Conservation (phyloP, 2,888 invertebrate genomes). For the Agriotes lineatus region DNA sequence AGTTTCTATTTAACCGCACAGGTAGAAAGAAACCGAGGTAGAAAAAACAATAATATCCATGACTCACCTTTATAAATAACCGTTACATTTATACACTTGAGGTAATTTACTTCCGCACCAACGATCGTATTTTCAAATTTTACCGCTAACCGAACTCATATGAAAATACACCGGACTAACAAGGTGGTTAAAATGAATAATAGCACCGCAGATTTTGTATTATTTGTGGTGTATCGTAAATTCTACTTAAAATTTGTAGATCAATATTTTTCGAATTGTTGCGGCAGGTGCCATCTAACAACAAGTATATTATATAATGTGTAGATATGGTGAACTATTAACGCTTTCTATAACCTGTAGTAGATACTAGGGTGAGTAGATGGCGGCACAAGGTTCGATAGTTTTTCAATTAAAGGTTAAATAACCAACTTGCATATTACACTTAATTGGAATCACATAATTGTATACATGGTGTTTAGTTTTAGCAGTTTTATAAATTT, state of each 20-base stretch:
- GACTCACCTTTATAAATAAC: constrained; percentile 53
- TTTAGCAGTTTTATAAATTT: too few species aligned
- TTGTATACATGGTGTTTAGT: too few species aligned
- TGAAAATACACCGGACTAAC: not conserved
- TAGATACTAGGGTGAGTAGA: too few species aligned
- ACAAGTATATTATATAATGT: too few species aligned
- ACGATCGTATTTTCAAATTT: constrained; percentile 1
- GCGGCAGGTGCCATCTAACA: too few species aligned
- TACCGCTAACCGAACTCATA: not conserved
- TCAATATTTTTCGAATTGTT: not conserved
- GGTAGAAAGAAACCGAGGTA: constrained; percentile 35
- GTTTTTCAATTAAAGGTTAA: too few species aligned
- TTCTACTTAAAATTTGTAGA: constrained; percentile 21
- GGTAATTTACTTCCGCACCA: constrained; percentile 30
- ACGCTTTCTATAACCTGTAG: too few species aligned
- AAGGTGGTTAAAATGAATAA: not conserved
- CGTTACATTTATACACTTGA: constrained; percentile 24
- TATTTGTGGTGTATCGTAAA: constrained; percentile 18
- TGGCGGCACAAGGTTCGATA: too few species aligned
- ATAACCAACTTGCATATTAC: too few species aligned
- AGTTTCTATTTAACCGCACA: constrained; percentile 9
- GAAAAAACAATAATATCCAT: constrained; percentile 51
- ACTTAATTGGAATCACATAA: too few species aligned
- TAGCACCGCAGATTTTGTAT: constrained; percentile 10
- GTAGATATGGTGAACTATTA: too few species aligned